Percentiles rank a stretch among this genome's conserved stretches.
These are phyloP conservation scores for Willowsia nigromaculata DNA, from an alignment of 2,888 invertebrate genomes.

Conservation along the genomic window DNA sequence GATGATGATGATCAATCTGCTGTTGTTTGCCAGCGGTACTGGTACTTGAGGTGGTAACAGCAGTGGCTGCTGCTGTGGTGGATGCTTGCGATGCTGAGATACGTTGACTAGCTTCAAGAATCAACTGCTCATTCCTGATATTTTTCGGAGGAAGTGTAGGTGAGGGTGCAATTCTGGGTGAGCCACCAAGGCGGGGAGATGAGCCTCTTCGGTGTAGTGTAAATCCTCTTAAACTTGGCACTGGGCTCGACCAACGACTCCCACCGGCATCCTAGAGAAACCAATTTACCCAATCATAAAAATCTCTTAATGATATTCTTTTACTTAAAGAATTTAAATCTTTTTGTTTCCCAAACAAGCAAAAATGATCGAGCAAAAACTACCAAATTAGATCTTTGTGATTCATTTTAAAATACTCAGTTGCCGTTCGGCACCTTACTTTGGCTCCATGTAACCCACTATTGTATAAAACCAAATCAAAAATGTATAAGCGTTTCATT, in stretches of 20 bases:
- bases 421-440: no score
- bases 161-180: slow-evolving; percentile 77
- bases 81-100: slow-evolving; percentile 42
- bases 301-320: slow-evolving; percentile 13
- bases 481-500: no score
- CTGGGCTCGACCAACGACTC: slow-evolving; percentile 78
- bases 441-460: no score
- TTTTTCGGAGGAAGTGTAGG: slow-evolving; percentile 77
- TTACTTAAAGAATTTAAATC: no score
- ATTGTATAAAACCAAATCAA: no score
- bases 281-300: slow-evolving; percentile 49
- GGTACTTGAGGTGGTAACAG: slow-evolving; percentile 1
- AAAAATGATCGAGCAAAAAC: no score
- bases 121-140: slow-evolving; percentile 73
- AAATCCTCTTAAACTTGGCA: slow-evolving; percentile 78
- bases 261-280: slow-evolving; percentile 73
- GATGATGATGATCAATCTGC: slow-evolving; percentile 19
- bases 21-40: slow-evolving; percentile 40
- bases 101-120: slow-evolving; percentile 63
- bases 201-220: slow-evolving; percentile 77
- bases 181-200: slow-evolving; percentile 78
- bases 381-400: no score
- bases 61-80: not conserved
- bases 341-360: not conserved
- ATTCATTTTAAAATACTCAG: no score